Base-by-base conservation (phyloP, 2,797 vertebrate species). In the Pelodytes ibericus region DNA sequence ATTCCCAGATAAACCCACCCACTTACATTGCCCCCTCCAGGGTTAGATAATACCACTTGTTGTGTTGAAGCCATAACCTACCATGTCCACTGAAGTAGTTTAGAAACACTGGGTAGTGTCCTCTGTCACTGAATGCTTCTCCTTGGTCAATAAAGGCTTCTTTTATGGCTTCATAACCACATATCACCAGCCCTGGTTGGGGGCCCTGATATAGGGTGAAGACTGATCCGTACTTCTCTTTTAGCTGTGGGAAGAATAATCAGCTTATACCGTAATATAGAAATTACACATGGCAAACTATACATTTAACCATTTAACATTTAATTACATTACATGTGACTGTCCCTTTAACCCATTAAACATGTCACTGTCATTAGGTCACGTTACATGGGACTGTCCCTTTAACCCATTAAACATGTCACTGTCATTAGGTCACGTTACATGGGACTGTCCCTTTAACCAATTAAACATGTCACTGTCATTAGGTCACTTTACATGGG, bases 131-230 rank as follows among this genome's bases (percentile, higher is more conserved):
- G 36, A 75, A 75, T n/a, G 3, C 22, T 3, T 75, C 73, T 26
- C n/a, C 31, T 56, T 75, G 57, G 58, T 75, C 73, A 75, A 75
- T 61, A 29, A 75, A 29, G 2, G 73, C 64, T 30, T 75, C 65
- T 8, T 75, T 75, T 4, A 69, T 8, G 25, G 73, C 73, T 2
- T 56, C 29, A 20, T 69, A 75, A 3, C 72, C 72, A 75, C 64
- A 75, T 49, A 75, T 33, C 5, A 75, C 72, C 0, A 75, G 11
- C 58, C 73, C 73, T 39, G 73, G 73, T 20, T 29, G 51, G 3
- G 73, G 65, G 6, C 73, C 73, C 11, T 68, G 27, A 39, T 69
- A 75, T 0, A 75, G 16, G 7, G 53, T 75, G 10, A 31, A 75
- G 3, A 75, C 41, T 4, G 53, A 36, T 16, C 72, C 72, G 36